Base-by-base conservation (phyloP, 2,113 vertebrate genomes). In the Elgaria multicarinata region DNA sequence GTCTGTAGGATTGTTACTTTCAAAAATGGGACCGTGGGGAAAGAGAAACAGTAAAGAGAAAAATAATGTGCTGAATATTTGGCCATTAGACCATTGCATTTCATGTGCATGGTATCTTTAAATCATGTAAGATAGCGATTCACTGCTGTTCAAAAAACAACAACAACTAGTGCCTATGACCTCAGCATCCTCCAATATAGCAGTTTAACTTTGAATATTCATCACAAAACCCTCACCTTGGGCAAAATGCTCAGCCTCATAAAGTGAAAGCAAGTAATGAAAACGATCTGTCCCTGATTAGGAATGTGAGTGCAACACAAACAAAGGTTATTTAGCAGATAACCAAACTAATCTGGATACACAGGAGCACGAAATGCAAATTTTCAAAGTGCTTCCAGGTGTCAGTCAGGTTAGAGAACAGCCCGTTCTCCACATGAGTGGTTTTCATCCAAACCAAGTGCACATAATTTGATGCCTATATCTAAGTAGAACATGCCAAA, bases 1-100 rank as follows among this genome's bases (percentile, higher is more conserved):
- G 88, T 85, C 92, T 91, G 91, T 88, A 95, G 95, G 93, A 86
- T 88, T 91, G 80, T 64, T 92, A 88, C 74, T 90, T 93, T 95
- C 93, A 74, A 94, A 87, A 77, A 88, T 82, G 13, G 31, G 44
- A 62, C 22, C 71, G 28, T 42, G 24, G 75, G 1, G 53, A 89
- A 91, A 91, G 85, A 76, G 91, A 85, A 7, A 14, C 53, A 5
- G 87, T 78, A 3, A 33, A 67, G 42, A 16, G 86, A 85, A 92
- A 10, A 89, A 77, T 53, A 84, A 71, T 88, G 90, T 94, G 87
- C 88, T 85, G 83, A 88, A 58, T 92, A 93, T 94, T 89, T 89
- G 90, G 75, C 87, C 87, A 87, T 93, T 94, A 91, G 88, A 91
- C 87, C 90, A 53, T 79, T 90, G 53, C 77, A 90, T 94, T 53